Base-by-base conservation (phyloP, 64 coral and sea anemone species). In the Acropora tenuis region DNA sequence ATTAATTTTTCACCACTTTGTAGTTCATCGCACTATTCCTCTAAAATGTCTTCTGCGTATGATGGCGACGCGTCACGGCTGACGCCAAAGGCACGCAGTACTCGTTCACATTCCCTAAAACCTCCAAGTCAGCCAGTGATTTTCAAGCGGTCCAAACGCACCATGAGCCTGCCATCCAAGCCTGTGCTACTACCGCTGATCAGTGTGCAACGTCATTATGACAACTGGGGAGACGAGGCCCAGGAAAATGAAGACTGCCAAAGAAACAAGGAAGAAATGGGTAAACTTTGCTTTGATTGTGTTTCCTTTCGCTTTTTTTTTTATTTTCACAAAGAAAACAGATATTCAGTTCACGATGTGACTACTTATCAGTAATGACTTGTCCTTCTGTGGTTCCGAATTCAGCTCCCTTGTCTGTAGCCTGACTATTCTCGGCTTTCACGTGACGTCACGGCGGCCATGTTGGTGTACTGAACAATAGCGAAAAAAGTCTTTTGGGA, bases 151-250 rank as follows among this genome's bases (percentile, higher is more conserved):
- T 85, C 82, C 4, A 85, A 85, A 48, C 82, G 82, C 46, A 85
- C 82, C 44, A 85, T 85, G 82, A 85, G 82, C 65, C 43, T 85
- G 65, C 82, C 82, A 49, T 50, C 82, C 61, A 85, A 85, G 65
- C 82, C 82, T 71, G 82, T 85, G 0, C 65, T 85, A 46, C 15
- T 85, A 19, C 82, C 82, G 45, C 65, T 85, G 82, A 85, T 85
- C 8, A 85, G 50, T 50, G 66, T 85, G 19, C 82, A 85, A 69
- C 82, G 65, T 49, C 72, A 65, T 17, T 8, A 85, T 49, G 66
- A 85, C 82, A 85, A 85, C 63, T 85, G 82, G 82, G 65, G 72
- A 10, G 65, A 72, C 19, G 45, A 45, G 11, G 13, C 41, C 1
- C 45, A 45, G 0, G 82, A 72, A 11, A 41, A 85, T 48, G 82